Conservation (phyloP, 2,888 invertebrate species). For the Itoplectis maculator region DNA sequence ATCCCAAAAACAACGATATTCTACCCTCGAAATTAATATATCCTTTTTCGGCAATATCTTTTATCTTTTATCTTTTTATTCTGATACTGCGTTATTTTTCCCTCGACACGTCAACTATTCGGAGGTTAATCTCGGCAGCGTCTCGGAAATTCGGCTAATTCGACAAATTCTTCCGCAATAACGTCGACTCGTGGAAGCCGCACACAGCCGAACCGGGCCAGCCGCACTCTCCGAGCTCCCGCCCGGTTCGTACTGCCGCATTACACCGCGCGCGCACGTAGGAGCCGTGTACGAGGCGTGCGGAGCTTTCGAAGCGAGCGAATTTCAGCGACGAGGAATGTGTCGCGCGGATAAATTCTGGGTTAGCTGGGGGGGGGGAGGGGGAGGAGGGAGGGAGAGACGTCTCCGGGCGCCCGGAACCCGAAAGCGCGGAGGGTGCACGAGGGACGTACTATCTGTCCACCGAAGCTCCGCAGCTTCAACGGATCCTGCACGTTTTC, state of each 20-base stretch:
- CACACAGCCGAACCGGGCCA: neutral
- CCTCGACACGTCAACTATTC: no score
- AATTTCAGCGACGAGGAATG: constrained; percentile 54
- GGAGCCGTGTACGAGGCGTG: constrained; percentile 27
- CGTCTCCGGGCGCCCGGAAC: no score
- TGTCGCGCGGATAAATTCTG: constrained; percentile 61
- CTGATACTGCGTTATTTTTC: no score
- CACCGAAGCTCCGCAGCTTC: constrained; percentile 52
- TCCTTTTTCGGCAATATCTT: no score
- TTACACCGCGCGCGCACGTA: constrained; percentile 51
- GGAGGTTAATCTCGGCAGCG: no score
- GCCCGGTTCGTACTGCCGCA: constrained; percentile 6
- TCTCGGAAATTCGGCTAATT: no score
- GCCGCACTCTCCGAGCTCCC: no score
- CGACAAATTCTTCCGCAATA: neutral
- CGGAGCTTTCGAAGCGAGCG: constrained; percentile 45
- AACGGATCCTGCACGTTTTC: constrained; percentile 65
- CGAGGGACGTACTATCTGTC: constrained; percentile 43
- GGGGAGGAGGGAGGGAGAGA: no score
- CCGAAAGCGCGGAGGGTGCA: constrained; percentile 22
- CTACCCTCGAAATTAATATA: no score
- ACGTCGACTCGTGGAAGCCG: neutral
- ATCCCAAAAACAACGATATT: no score
- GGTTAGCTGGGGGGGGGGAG: constrained; percentile 58
- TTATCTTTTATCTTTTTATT: no score